These are phyloP conservation scores for Sycophila sp. DNA, from an alignment of 1,140 invertebrate species.

Conservation along the genomic window DNA sequence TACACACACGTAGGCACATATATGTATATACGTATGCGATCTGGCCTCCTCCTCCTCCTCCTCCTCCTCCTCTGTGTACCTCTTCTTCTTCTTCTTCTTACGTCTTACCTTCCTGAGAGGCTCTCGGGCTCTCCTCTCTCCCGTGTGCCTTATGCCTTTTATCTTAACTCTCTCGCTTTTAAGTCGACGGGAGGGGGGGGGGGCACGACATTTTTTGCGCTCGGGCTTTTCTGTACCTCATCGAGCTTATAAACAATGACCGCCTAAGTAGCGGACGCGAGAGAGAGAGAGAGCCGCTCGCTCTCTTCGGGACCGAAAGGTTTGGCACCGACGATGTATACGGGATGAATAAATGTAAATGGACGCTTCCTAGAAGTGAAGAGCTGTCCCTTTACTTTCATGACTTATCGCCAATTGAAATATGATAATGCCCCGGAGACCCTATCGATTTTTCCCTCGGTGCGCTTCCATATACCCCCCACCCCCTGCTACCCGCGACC, in stretches of 20 bases:
- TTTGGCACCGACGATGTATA: too few relatives aligned
- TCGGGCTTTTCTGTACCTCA: conserved; percentile 32
- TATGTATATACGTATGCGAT: conserved; percentile 24
- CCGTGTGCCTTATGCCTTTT: conserved; percentile 37
- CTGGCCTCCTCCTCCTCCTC: conserved; percentile 39
- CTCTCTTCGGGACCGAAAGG: too few relatives aligned
- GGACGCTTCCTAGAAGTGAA: not conserved
- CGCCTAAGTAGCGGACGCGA: conserved; percentile 35
- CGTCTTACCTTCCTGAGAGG: conserved; percentile 36
- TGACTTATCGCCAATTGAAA: too few relatives aligned
- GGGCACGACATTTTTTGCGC: conserved; percentile 23
- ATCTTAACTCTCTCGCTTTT: conserved; percentile 41
- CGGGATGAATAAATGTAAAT: conserved; percentile 14
- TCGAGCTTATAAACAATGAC: conserved; percentile 41
- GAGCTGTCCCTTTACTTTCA: not conserved
- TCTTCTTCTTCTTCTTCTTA: conserved; percentile 34
- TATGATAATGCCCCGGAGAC: too few relatives aligned
- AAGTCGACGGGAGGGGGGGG: conserved; percentile 33
- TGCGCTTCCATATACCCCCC: too few relatives aligned
- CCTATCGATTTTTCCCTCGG: too few relatives aligned
- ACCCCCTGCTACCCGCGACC: too few relatives aligned
- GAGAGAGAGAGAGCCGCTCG: not conserved
- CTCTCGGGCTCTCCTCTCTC: conserved; percentile 31
- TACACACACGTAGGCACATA: not conserved
- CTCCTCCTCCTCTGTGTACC: conserved; percentile 9